A percentile compares a stretch with the other conserved stretches of the same genome.
phyloP scores from a whole-genome alignment of 92 coral and sea anemone species.

The Zoanthus sansibaricus region DNA sequence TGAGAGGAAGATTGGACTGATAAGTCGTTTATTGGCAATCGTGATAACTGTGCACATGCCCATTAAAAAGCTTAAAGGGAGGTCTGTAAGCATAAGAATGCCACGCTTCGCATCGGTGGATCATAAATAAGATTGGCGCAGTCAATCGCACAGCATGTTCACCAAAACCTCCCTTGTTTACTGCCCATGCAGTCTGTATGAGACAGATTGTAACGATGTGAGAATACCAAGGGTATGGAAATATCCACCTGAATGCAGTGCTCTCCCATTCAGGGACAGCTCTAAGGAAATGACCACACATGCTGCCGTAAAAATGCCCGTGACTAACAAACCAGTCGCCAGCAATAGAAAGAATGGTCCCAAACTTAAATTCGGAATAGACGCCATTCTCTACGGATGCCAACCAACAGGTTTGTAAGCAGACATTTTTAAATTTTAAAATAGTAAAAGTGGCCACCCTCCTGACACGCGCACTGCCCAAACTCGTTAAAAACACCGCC shows the following conservation, averaged over 20 bases:
- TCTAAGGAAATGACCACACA: conserved; percentile 19
- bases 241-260: not conserved
- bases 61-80: conserved; percentile 74
- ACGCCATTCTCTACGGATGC: conserved; percentile 69
- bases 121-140: not conserved
- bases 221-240: not conserved
- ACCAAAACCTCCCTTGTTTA: conserved; percentile 10
- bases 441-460: not conserved
- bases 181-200: conserved; percentile 25
- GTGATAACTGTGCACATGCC: conserved; percentile 53
- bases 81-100: conserved; percentile 76
- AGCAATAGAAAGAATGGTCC: conserved; percentile 45
- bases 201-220: conserved; percentile 7
- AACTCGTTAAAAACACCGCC: not conserved
- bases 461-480: not conserved
- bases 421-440: not conserved
- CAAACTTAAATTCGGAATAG: conserved; percentile 87
- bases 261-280: not conserved
- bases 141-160: conserved; percentile 7
- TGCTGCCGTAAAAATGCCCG: not conserved
- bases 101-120: not conserved
- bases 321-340: not conserved
- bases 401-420: conserved; percentile 54
- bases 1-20: conserved; percentile 66
- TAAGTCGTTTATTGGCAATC: conserved; percentile 87